Percentiles rank a stretch among this genome's conserved stretches.
Conservation (phyloP, 2,888 invertebrate species). For the Ecliptopera silaceata region DNA sequence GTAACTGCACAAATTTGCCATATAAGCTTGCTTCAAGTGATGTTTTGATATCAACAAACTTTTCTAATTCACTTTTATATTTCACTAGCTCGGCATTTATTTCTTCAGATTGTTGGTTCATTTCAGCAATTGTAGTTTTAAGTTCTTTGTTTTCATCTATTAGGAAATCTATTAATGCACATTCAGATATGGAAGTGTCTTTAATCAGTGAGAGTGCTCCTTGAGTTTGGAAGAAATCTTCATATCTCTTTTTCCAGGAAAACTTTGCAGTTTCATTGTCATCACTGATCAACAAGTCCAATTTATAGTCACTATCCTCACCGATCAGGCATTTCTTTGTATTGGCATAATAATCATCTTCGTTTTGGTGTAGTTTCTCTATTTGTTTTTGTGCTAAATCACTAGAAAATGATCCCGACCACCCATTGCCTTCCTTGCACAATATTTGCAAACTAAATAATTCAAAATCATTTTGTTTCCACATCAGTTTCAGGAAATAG, state of each 20-base stretch:
- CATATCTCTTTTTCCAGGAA: conserved; percentile 58
- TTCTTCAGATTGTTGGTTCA: conserved; percentile 37
- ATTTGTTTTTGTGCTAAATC: conserved; percentile 49
- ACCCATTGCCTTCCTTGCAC: conserved; percentile 46
- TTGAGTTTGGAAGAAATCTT: conserved; percentile 47
- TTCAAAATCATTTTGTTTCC: conserved; percentile 50
- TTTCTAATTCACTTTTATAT: conserved; percentile 55
- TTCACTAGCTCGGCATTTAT: conserved; percentile 47
- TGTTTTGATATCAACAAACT: conserved; percentile 54
- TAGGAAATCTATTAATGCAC: conserved; percentile 55
- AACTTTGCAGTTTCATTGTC: conserved; percentile 47
- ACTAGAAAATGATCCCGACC: conserved; percentile 59
- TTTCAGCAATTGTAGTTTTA: conserved; percentile 33
- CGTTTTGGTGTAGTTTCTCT: conserved; percentile 46
- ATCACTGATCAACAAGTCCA: conserved; percentile 42
- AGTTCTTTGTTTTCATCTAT: conserved; percentile 55
- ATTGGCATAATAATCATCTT: conserved; percentile 51
- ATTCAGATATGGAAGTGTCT: conserved; percentile 42
- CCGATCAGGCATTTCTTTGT: conserved; percentile 45
- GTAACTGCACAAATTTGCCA: conserved; percentile 63
- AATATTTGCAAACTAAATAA: conserved; percentile 61
- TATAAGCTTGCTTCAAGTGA: conserved; percentile 58
- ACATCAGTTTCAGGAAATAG: conserved; percentile 53
- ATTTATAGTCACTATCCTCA: conserved; percentile 37
- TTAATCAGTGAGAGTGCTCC: conserved; percentile 52